Base-by-base conservation (phyloP, 2,888 invertebrate species). In the Lutraria lutraria region DNA sequence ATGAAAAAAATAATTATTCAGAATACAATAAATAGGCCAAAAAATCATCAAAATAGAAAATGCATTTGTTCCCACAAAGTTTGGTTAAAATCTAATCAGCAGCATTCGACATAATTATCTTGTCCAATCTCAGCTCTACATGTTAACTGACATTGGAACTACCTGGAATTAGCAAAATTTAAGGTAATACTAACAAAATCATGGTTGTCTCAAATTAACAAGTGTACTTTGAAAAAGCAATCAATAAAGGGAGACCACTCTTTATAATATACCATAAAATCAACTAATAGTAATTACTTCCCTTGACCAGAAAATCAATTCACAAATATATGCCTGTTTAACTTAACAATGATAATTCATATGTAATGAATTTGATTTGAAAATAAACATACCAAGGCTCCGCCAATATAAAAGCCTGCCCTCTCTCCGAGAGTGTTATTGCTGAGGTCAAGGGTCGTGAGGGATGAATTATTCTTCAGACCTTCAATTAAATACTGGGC, bases 371-470 rank as follows among this genome's bases (percentile, higher is more conserved):
- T 68, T n/a, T 0, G 25, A 25, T 6, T 13, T 25, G 63, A 43
- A 43, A 43, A 43, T 25, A 25, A 25, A 68, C 95, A 92, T 92
- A 96, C 96, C 91, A 96, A 86, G 56, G 95, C 95, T 15, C 91
- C 93, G 0, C 94, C 96, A 12, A 96, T 84, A 84, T 94, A 94
- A 21, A 95, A 84, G 0, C 95, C 96, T 10, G 95, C 96, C 53
- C 92, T 81, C 81, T 96, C 95, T 16, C 95, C 95, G 88, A 96
- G 95, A 81, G 94, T 91, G 91, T 96, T 96, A 83, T 94, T 93
- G 88, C 96, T 96, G 81, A 96, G 93, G 91, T 96, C 95, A 21
- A 96, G 93, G 13, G 94, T 94, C 10, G 93, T 93, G 31, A 96
- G 93, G 0, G 96, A 95, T 85, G 93, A 91, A 89, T 96, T 96